Evolutionary conservation across 2,888 invertebrate genomes (phyloP), one percentile per base, ranked within the genome.

Genomic region (Encarsia formosa): DNA sequence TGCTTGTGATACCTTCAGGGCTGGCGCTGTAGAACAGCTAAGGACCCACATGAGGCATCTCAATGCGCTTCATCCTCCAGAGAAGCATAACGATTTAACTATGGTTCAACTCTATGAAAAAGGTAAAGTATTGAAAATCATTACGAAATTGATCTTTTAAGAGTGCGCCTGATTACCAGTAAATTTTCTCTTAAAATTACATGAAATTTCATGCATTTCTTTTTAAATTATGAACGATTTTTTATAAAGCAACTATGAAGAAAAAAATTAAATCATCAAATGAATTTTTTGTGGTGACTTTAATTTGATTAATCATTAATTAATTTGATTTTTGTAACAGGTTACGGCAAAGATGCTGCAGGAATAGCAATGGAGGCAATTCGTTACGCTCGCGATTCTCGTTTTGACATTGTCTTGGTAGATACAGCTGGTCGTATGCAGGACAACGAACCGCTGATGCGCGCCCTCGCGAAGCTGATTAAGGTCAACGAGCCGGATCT

Each of bases 401-500:
- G 79, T 48, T 81, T 91, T 49, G 96, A 99, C 77, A 85, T 98
- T 9, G 98, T 98, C 0, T 78, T 99, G n/a, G 85, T 99, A 16
- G 99, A 99, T 75, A 99, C 99, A 0, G 99, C 99, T 31, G 99
- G 99, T n/a, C 82, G 99, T 54, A 99, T 99, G 99, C 99, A 99
- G 77, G 98, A 99, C 77, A 99, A 99, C 74, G 98, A 98, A 71
- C 99, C 99, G 0, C 79, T 99, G 34, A 99, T 99, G 99, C 81
- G 96, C 58, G 95, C 99, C 0, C 79, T 99, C 44, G 90, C 98
- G 5, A 99, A 99, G 80, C 79, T 99, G 59, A 98, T 99, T 67
- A 92, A 89, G 75, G 91, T 98, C 37, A 99, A 99, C 75, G 88
- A 93, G 67, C 99, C 99, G 0, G 98, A 99, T 77, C 79, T 96